phyloP scores from a whole-genome alignment of 1,140 invertebrate genomes.

The Polypedilum pembai region DNA sequence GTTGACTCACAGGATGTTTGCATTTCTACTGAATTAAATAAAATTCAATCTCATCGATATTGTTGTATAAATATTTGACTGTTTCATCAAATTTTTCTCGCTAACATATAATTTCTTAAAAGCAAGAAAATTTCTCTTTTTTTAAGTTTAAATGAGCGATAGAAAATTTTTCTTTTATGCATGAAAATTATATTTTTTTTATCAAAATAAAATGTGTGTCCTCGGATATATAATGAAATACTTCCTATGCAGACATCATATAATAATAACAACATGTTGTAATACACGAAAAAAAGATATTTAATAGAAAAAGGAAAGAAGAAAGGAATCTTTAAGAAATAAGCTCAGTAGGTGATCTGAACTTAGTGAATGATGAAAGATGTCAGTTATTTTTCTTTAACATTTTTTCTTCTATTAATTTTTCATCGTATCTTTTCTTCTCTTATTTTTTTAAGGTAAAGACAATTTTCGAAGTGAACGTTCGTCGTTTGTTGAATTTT shows the following conservation, averaged over 20 bases:
- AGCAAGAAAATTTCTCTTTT: background rate
- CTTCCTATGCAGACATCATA: too few species aligned
- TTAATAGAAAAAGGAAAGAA: background rate
- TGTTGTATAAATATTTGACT: too few species aligned
- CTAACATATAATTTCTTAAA: background rate
- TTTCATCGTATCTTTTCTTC: background rate
- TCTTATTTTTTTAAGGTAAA: background rate
- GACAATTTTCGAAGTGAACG: constrained; percentile 1
- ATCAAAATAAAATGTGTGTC: too few species aligned
- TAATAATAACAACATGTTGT: background rate
- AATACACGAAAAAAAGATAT: background rate
- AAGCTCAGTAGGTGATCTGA: constrained; percentile 16
- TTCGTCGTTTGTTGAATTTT: constrained; percentile 16
- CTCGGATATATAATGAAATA: too few species aligned
- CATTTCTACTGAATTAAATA: too few species aligned
- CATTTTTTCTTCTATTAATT: background rate
- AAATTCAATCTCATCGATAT: too few species aligned
- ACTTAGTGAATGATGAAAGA: background rate
- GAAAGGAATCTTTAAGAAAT: background rate
- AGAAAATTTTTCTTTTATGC: background rate
- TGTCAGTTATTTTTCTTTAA: background rate
- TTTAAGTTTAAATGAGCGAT: background rate
- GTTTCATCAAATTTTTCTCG: too few species aligned
- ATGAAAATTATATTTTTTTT: too few species aligned
- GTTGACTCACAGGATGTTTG: too few species aligned